These are phyloP conservation scores for Thalassaphorura encarpata DNA, from an alignment of 1,140 invertebrate species.

Conservation along the genomic window DNA sequence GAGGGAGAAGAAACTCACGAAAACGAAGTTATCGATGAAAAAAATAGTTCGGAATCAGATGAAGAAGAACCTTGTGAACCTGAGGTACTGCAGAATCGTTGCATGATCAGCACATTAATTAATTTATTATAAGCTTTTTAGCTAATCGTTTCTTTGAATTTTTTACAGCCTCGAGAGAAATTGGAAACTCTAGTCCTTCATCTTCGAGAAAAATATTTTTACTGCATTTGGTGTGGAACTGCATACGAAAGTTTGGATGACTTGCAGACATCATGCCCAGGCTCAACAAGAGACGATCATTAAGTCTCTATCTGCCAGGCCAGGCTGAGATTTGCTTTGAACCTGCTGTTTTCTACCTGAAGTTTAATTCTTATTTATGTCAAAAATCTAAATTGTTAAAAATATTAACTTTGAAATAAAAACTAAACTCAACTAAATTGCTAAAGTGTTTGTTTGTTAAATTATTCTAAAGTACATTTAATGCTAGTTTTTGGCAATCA, in stretches of 20 bases:
- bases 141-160: not conserved
- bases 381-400: not conserved
- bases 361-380: too few relatives aligned
- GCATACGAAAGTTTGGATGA: slow-evolving; percentile 52
- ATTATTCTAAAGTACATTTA: not conserved
- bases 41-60: slow-evolving; percentile 27
- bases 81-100: not conserved
- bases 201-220: slow-evolving; percentile 55
- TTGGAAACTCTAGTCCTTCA: slow-evolving; percentile 55
- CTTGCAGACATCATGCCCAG: slow-evolving; percentile 55
- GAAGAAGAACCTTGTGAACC: not conserved
- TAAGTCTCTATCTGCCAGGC: too few relatives aligned
- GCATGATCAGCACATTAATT: too few relatives aligned
- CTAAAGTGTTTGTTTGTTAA: not conserved
- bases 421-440: not conserved
- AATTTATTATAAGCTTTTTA: not conserved
- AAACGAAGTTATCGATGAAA: slow-evolving; percentile 36
- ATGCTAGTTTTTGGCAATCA: not conserved
- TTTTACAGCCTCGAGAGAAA: slow-evolving; percentile 44
- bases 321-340: too few relatives aligned
- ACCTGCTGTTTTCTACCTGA: too few relatives aligned
- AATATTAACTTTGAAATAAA: not conserved
- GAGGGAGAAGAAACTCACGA: slow-evolving; percentile 35
- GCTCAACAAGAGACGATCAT: slow-evolving; percentile 52
- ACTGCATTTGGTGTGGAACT: slow-evolving; percentile 69